Evolutionary conservation across 2,888 invertebrate species (phyloP).

Genomic region (Xestia c-nigrum): DNA sequence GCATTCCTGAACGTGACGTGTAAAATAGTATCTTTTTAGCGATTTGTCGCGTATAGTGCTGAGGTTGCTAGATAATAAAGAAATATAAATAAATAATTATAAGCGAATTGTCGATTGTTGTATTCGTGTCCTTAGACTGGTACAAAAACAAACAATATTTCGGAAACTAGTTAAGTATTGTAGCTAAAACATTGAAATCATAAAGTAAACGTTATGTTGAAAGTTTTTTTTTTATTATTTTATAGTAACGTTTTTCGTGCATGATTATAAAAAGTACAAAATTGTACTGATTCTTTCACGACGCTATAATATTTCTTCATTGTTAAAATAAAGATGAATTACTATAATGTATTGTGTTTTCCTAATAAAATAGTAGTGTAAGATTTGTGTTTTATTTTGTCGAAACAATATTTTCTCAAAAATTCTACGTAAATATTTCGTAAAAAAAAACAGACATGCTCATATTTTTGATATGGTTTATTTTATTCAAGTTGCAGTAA

Average conservation of each 20-base stretch:
- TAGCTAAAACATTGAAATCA: slow-evolving; percentile 64
- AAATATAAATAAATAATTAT: slow-evolving; percentile 68
- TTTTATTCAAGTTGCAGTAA: slow-evolving; percentile 69
- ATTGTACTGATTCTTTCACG: slow-evolving; percentile 79
- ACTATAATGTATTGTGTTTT: slow-evolving; percentile 89
- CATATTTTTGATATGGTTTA: slow-evolving; percentile 72
- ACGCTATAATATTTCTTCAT: slow-evolving; percentile 81
- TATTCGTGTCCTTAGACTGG: slow-evolving; percentile 72
- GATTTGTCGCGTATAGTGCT: slow-evolving; percentile 61
- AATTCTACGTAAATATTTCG: too few species aligned
- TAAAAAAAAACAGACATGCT: background rate
- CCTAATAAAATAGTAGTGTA: slow-evolving; percentile 88
- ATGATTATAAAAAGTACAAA: slow-evolving; percentile 84
- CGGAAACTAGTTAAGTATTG: slow-evolving; percentile 70
- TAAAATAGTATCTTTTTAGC: slow-evolving; percentile 66
- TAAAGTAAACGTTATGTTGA: slow-evolving; percentile 77
- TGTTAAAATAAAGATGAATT: slow-evolving; percentile 84
- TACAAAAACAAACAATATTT: slow-evolving; percentile 72
- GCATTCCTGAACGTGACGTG: slow-evolving; percentile 59
- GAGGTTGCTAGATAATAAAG: slow-evolving; percentile 71
- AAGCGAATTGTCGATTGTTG: slow-evolving; percentile 70
- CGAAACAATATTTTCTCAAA: background rate
- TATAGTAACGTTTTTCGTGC: slow-evolving; percentile 80
- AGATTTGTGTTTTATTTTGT: slow-evolving; percentile 78
- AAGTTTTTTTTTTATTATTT: slow-evolving; percentile 77